Evolutionary conservation across 2,888 invertebrate genomes (phyloP).

Genomic region (Acleris holmiana): DNA sequence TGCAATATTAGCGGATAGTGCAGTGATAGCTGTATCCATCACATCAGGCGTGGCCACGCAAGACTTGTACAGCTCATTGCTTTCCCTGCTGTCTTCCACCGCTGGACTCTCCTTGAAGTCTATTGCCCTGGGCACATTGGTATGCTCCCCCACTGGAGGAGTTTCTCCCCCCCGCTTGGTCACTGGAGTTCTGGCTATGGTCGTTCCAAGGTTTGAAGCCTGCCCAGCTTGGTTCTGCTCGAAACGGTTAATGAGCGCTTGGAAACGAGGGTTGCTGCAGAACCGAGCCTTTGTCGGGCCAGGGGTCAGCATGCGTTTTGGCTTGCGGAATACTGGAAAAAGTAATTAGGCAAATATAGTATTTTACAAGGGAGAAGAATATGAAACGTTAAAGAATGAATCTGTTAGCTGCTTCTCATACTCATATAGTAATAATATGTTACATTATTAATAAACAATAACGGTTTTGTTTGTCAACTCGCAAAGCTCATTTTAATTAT

Average conservation of each 20-base stretch:
- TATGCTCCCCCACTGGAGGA: slow-evolving; percentile 67
- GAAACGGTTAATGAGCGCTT: slow-evolving; percentile 76
- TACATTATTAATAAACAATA: no score
- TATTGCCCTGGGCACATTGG: slow-evolving; percentile 69
- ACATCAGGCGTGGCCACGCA: slow-evolving; percentile 63
- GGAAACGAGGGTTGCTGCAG: slow-evolving; percentile 71
- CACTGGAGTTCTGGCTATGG: slow-evolving; percentile 65
- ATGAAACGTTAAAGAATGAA: no score
- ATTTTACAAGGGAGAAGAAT: not conserved
- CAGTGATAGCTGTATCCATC: slow-evolving; percentile 63
- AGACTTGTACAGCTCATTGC: slow-evolving; percentile 70
- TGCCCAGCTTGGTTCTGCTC: slow-evolving; percentile 56
- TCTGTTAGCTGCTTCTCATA: no score
- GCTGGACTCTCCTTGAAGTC: slow-evolving; percentile 75
- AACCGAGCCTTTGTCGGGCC: slow-evolving; percentile 70
- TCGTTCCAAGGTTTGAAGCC: slow-evolving; percentile 29
- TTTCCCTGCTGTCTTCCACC: slow-evolving; percentile 63
- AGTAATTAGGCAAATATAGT: not conserved
- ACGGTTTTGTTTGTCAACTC: no score
- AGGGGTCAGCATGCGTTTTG: slow-evolving; percentile 77
- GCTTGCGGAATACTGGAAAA: slow-evolving; percentile 70
- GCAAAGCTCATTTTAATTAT: no score
- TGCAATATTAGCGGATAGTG: slow-evolving; percentile 59
- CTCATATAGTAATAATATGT: no score
- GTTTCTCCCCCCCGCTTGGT: slow-evolving; percentile 53